A percentile compares a stretch with the other conserved stretches of the same genome.
phyloP scores from a whole-genome alignment of 2,797 vertebrate species.

The Acanthurus lineatus region DNA sequence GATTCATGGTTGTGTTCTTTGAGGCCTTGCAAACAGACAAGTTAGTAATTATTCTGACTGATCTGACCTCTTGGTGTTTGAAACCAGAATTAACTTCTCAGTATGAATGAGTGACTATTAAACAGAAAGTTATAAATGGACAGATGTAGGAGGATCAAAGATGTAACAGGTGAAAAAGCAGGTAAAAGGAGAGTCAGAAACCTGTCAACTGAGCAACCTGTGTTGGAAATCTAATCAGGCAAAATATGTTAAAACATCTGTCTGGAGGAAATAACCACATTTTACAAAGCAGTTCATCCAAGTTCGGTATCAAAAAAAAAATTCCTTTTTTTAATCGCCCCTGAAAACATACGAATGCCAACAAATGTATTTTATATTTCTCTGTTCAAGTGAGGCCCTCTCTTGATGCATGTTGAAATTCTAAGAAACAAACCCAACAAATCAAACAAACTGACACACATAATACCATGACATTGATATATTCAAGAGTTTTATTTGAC shows the following conservation, averaged over 20 bases:
- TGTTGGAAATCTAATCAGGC: too few relatives aligned
- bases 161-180: background rate
- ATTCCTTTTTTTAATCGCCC: background rate
- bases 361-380: background rate
- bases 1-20: background rate
- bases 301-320: background rate
- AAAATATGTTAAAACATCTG: background rate
- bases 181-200: background rate
- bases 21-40: background rate
- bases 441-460: conserved; percentile 23
- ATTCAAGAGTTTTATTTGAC: conserved; percentile 84
- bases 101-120: background rate
- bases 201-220: background rate
- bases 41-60: background rate
- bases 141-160: too few relatives aligned
- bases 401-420: background rate
- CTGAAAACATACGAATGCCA: background rate
- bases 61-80: background rate
- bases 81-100: background rate
- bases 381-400: background rate
- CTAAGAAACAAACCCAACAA: background rate
- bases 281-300: background rate
- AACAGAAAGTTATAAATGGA: background rate
- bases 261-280: background rate
- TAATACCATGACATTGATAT: conserved; percentile 49